Conservation (phyloP, 2,797 vertebrate species). For the Silurus lanzhouensis region DNA sequence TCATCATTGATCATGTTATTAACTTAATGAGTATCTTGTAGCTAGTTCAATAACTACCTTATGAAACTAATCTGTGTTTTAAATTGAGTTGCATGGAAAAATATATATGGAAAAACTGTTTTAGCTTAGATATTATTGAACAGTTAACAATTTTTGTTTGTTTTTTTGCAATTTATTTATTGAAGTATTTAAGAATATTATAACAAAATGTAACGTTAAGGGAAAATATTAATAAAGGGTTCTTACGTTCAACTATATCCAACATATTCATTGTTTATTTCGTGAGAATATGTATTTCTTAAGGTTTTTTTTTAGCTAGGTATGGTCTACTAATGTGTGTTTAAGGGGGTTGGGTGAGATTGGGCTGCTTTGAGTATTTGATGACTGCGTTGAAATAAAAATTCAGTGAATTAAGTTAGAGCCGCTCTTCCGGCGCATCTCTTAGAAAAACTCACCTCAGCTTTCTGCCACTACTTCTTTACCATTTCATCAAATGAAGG, state of each 20-base stretch:
- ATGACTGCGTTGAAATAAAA: conserved; percentile 15
- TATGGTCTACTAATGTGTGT: not conserved
- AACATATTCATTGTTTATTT: not conserved
- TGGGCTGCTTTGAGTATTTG: conserved; percentile 21
- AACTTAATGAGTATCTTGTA: conserved; percentile 29
- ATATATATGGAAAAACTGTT: not conserved
- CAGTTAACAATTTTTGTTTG: not conserved
- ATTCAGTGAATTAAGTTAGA: conserved; percentile 18
- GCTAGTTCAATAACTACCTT: conserved; percentile 22
- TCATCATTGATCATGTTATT: conserved; percentile 28
- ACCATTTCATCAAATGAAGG: not conserved
- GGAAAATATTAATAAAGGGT: not conserved
- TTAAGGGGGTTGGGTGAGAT: not conserved
- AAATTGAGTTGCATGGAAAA: not conserved
- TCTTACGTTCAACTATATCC: not conserved
- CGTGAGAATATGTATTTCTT: not conserved
- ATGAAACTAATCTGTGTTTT: conserved; percentile 24
- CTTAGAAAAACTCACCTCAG: not conserved
- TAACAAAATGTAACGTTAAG: not conserved
- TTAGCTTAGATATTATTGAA: not conserved
- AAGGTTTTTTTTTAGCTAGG: not conserved
- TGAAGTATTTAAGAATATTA: not conserved
- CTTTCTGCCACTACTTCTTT: not conserved
- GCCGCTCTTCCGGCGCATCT: not conserved
- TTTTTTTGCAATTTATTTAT: not conserved